phyloP scores from a whole-genome alignment of 2,797 vertebrate genomes.

The Danio albolineatus region DNA sequence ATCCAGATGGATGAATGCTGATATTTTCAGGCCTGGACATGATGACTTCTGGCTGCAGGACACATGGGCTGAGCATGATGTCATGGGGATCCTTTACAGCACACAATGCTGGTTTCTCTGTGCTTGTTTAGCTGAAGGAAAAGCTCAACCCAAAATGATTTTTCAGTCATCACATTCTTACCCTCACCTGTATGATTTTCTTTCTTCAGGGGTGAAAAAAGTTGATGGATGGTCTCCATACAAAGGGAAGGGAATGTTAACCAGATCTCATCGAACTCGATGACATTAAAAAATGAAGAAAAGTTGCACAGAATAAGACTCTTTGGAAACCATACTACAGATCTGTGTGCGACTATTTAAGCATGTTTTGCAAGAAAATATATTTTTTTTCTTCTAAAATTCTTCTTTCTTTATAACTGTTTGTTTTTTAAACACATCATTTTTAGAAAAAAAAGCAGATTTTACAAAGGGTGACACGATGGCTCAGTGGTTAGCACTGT shows the following conservation, averaged over 20 bases:
- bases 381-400: no score
- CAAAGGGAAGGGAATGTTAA: not conserved
- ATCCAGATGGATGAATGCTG: slow-evolving; percentile 10
- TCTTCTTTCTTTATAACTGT: no score
- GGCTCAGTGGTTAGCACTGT: no score
- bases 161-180: not conserved
- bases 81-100: slow-evolving; percentile 15
- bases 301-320: not conserved
- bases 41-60: not conserved
- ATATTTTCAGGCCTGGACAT: slow-evolving; percentile 5
- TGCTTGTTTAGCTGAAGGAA: not conserved
- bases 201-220: not conserved
- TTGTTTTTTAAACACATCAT: no score
- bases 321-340: not conserved
- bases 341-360: not conserved
- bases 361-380: no score
- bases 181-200: not conserved
- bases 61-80: not conserved
- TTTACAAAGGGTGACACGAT: no score
- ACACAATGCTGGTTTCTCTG: not conserved
- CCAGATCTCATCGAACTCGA: not conserved
- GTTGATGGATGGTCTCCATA: not conserved
- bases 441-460: no score
- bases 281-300: not conserved
- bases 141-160: not conserved